phyloP scores from a whole-genome alignment of 2,797 vertebrate genomes.

The Pyrocephalus nanus region DNA sequence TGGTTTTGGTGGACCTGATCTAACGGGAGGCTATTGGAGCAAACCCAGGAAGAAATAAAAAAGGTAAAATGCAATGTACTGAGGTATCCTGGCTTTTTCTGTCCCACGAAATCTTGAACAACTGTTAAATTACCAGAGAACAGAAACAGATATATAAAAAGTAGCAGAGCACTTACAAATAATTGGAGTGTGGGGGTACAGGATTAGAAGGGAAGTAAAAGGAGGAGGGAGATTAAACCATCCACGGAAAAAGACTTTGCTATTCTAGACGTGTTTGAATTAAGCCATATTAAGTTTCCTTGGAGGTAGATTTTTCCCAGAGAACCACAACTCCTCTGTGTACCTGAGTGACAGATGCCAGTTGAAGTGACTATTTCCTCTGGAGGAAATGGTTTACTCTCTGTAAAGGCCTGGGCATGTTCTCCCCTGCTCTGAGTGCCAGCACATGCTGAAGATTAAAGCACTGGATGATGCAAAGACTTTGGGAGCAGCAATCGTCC shows the following conservation, averaged over 20 bases:
- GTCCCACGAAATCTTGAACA: not conserved
- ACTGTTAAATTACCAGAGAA: not conserved
- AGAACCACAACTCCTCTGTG: not conserved
- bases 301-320: not conserved
- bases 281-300: not conserved
- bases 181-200: not conserved
- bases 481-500: not conserved
- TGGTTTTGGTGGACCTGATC: not conserved
- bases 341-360: not conserved
- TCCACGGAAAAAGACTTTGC: not conserved
- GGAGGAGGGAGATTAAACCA: not conserved
- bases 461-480: not conserved
- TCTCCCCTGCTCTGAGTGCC: not conserved
- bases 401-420: not conserved
- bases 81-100: not conserved
- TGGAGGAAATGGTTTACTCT: not conserved
- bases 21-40: not conserved
- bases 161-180: not conserved
- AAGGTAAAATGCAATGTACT: not conserved
- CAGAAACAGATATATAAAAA: not conserved
- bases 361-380: not conserved
- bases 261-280: not conserved
- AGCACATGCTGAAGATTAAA: not conserved
- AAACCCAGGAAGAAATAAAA: not conserved
- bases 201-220: not conserved